Evolutionary conservation across 2,113 vertebrate species (phyloP).

Genomic region (Peucedramus taeniatus): DNA sequence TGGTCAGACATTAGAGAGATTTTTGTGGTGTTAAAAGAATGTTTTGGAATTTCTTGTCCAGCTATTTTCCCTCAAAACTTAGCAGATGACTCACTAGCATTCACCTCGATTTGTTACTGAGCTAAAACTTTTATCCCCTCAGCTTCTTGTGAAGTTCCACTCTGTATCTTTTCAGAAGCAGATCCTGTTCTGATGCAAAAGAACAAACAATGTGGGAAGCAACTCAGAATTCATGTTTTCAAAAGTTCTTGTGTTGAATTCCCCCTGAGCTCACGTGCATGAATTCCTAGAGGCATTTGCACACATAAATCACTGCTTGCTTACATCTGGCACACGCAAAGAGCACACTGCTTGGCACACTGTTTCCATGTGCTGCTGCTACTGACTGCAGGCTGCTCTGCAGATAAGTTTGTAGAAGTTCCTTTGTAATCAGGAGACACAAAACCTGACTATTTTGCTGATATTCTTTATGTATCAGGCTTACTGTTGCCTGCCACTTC

Average conservation of each 20-base stretch:
- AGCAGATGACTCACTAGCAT: not conserved
- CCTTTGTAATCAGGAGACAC: not conserved
- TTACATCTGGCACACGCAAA: not conserved
- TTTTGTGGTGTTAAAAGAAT: constrained; percentile 3
- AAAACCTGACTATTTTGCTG: not conserved
- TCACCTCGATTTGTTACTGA: not conserved
- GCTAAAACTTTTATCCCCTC: not conserved
- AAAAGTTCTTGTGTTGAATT: not conserved
- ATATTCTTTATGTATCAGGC: not conserved
- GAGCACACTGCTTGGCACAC: not conserved
- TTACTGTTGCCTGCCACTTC: not conserved
- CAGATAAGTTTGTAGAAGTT: not conserved
- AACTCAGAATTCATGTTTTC: not conserved
- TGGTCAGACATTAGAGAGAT: not conserved
- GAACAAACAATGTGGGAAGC: not conserved
- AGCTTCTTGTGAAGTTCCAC: not conserved
- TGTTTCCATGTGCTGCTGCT: not conserved
- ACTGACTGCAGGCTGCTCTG: not conserved
- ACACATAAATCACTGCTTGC: not conserved
- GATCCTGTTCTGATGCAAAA: not conserved
- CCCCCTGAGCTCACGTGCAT: not conserved
- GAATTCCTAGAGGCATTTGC: not conserved
- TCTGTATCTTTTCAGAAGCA: not conserved
- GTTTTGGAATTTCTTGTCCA: not conserved
- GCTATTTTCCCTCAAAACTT: not conserved